Percentiles rank a stretch among this genome's conserved stretches.
Conservation (phyloP, 2,113 vertebrate species). For the Chascanopsetta lugubris region DNA sequence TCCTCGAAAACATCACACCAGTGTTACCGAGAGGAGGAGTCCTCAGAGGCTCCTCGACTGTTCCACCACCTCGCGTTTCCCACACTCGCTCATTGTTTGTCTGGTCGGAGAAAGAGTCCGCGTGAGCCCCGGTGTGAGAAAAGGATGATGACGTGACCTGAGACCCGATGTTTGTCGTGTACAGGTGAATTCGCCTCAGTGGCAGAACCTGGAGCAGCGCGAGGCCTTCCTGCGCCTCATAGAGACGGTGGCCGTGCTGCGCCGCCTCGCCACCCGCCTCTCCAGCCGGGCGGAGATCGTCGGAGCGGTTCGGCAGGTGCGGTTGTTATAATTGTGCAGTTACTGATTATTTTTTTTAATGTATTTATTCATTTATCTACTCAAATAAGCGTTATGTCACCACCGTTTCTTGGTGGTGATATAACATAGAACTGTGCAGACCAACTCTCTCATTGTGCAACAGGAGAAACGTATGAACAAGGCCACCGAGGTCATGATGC, state of each 20-base stretch:
- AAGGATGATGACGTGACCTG: background rate
- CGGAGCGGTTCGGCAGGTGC: constrained; percentile 94
- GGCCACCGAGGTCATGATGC: constrained; percentile 99
- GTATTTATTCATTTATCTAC: no score
- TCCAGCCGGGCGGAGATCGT: constrained; percentile 96
- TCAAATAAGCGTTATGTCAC: no score
- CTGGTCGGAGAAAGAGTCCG: constrained; percentile 5
- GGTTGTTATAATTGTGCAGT: constrained; percentile 11
- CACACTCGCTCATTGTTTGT: constrained; percentile 46
- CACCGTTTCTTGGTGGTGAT: background rate
- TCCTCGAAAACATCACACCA: constrained; percentile 21
- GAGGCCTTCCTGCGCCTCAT: constrained; percentile 91
- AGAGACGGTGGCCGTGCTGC: constrained; percentile 89
- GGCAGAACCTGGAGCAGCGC: constrained; percentile 93
- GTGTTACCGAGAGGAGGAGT: constrained; percentile 8
- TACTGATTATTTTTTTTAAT: no score
- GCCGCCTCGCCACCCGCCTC: constrained; percentile 88
- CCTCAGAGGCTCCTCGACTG: constrained; percentile 42
- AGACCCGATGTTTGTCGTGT: constrained; percentile 28
- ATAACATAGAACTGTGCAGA: background rate
- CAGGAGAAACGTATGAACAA: constrained; percentile 98
- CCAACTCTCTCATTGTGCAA: constrained; percentile 16
- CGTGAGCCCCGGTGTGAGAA: constrained; percentile 1
- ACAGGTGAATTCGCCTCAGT: constrained; percentile 88
- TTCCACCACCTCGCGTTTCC: constrained; percentile 41